These are phyloP conservation scores for Plusia festucae DNA, from an alignment of 2,888 invertebrate species.

Conservation along the genomic window DNA sequence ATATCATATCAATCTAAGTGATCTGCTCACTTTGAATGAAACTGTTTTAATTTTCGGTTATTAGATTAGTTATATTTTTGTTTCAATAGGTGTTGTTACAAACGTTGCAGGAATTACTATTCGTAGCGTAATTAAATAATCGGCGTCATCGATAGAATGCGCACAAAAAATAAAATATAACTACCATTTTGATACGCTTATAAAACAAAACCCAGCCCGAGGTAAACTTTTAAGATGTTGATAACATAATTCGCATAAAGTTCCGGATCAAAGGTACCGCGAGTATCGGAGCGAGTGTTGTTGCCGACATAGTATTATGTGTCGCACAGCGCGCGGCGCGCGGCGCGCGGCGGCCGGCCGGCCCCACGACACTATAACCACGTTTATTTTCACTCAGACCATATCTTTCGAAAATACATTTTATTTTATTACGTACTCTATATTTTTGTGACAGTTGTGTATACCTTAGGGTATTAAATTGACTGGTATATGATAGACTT, in stretches of 20 bases:
- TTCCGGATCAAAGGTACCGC: constrained; percentile 4
- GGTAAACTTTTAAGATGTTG: constrained; percentile 6
- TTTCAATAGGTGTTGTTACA: not conserved
- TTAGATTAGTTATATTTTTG: not conserved
- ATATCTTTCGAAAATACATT: not conserved
- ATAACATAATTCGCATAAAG: constrained; percentile 3
- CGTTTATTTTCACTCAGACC: not conserved
- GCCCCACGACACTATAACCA: not conserved
- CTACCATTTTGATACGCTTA: not conserved
- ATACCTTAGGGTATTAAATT: not conserved
- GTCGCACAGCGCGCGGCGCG: not conserved
- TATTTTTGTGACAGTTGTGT: not conserved
- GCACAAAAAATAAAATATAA: not conserved
- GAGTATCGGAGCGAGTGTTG: not conserved
- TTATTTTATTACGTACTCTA: not conserved
- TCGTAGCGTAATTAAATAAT: not conserved
- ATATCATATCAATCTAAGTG: constrained; percentile 16
- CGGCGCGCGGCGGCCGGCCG: not conserved
- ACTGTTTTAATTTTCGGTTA: not conserved
- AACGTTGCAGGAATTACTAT: not conserved
- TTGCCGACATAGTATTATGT: not conserved
- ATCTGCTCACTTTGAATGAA: not conserved
- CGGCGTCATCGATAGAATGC: not conserved
- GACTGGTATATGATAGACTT: not conserved
- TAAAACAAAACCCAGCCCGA: not conserved